A percentile compares a stretch with the other conserved stretches of the same genome.
Evolutionary conservation across 2,888 invertebrate species (phyloP).

Genomic region (Agrotis exclamationis): DNA sequence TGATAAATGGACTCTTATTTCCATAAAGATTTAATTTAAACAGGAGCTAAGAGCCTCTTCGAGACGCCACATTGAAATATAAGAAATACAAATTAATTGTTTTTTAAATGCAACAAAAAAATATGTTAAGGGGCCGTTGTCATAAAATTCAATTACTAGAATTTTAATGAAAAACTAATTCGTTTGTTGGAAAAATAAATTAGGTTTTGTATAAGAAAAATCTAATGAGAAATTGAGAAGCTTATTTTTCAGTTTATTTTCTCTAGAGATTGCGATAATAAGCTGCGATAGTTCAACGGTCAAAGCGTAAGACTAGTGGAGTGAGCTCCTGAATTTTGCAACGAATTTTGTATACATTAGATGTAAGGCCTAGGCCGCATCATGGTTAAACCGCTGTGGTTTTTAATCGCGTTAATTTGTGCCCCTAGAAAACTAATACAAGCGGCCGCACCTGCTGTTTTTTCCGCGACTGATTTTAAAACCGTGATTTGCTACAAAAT

Average conservation of each 20-base stretch:
- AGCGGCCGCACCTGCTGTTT: too few species aligned
- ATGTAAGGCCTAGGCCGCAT: too few species aligned
- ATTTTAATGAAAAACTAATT: slow-evolving; percentile 30
- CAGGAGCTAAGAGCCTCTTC: neutral
- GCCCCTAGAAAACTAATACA: too few species aligned
- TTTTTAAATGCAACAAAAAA: slow-evolving; percentile 2
- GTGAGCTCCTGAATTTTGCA: neutral
- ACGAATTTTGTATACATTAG: too few species aligned
- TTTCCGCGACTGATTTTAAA: too few species aligned
- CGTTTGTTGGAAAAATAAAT: slow-evolving; percentile 29
- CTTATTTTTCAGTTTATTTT: neutral
- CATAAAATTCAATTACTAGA: slow-evolving; percentile 31
- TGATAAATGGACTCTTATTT: neutral
- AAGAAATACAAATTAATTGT: neutral
- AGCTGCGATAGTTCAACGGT: neutral
- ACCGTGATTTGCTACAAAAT: too few species aligned
- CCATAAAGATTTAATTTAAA: slow-evolving; percentile 8
- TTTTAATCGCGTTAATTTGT: too few species aligned
- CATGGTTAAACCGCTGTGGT: too few species aligned
- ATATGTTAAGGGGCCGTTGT: slow-evolving; percentile 2
- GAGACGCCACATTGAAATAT: neutral
- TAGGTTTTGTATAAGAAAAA: slow-evolving; percentile 11
- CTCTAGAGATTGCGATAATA: neutral
- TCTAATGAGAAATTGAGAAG: slow-evolving; percentile 10
- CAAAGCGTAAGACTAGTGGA: neutral